Evolutionary conservation across 2,113 vertebrate species (phyloP).

Genomic region (Acinonyx jubatus): DNA sequence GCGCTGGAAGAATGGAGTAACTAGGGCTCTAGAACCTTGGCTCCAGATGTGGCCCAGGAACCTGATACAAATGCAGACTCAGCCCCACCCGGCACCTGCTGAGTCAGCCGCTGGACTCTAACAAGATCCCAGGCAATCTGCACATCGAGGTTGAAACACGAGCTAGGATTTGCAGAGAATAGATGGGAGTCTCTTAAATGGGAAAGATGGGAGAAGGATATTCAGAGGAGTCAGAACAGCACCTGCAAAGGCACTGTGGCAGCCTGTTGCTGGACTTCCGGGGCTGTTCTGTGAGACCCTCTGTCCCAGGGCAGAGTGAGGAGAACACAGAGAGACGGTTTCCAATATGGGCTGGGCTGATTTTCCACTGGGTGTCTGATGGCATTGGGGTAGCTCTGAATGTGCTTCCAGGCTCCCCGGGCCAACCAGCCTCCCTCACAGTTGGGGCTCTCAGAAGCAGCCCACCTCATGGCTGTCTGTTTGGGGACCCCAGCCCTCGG

Average conservation of each 20-base stretch:
- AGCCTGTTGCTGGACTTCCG: rapidly evolving
- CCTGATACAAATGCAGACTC: rapidly evolving
- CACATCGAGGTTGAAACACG: rapidly evolving
- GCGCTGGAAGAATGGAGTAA: rapidly evolving
- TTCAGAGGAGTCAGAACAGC: background rate
- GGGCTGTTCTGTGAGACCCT: background rate
- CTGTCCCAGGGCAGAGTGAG: rapidly evolving
- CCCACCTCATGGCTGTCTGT: rapidly evolving
- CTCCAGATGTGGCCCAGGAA: background rate
- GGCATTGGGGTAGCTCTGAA: rapidly evolving
- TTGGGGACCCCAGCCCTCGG: background rate
- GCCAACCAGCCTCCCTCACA: background rate
- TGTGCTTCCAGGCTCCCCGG: rapidly evolving
- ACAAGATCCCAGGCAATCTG: background rate
- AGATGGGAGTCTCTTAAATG: background rate
- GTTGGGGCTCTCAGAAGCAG: background rate
- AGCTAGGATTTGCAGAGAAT: background rate
- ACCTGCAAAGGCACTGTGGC: background rate
- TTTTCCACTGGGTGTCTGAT: background rate
- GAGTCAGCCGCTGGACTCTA: background rate
- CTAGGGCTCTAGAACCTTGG: background rate
- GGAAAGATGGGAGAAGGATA: rapidly evolving
- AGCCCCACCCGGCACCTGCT: rapidly evolving
- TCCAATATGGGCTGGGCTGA: rapidly evolving
- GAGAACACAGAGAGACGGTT: background rate